Conservation (phyloP, 2,888 invertebrate species). For the Carcina quercana region DNA sequence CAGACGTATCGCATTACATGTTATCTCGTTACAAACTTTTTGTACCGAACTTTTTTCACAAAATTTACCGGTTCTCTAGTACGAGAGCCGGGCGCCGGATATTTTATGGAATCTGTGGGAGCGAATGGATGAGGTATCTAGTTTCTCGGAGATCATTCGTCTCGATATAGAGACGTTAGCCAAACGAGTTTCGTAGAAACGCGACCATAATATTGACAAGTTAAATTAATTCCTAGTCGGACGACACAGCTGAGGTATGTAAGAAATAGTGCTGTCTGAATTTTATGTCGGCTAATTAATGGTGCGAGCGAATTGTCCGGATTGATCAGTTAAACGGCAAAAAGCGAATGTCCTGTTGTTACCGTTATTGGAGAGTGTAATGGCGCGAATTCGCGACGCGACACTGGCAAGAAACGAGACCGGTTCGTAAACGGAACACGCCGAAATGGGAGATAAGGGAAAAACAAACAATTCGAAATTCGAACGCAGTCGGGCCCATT, state of each 20-base stretch:
- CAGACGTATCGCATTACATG: constrained; percentile 64
- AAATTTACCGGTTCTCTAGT: constrained; percentile 46
- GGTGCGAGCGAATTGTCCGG: constrained; percentile 47
- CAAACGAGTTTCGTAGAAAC: constrained; percentile 57
- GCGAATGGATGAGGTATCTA: constrained; percentile 47
- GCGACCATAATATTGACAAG: constrained; percentile 63
- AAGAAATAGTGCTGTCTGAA: constrained; percentile 41
- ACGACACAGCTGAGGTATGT: constrained; percentile 34
- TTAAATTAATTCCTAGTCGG: constrained; percentile 49
- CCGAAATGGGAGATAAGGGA: constrained; percentile 53
- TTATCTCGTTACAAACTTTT: constrained; percentile 61
- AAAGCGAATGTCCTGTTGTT: constrained; percentile 45
- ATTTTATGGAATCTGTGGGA: constrained; percentile 60
- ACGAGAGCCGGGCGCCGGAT: constrained; percentile 40
- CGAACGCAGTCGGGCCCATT: constrained; percentile 44
- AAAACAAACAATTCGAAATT: constrained; percentile 55
- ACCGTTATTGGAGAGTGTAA: constrained; percentile 50
- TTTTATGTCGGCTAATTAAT: constrained; percentile 58
- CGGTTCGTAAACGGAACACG: constrained; percentile 45
- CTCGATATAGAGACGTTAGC: constrained; percentile 58
- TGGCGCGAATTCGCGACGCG: constrained; percentile 54
- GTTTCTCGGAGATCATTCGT: constrained; percentile 59
- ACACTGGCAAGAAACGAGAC: constrained; percentile 53
- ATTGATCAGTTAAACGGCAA: constrained; percentile 52
- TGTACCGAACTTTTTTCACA: constrained; percentile 38